Conservation (phyloP, 2,888 invertebrate genomes). For the Ditylenchus weischeri region DNA sequence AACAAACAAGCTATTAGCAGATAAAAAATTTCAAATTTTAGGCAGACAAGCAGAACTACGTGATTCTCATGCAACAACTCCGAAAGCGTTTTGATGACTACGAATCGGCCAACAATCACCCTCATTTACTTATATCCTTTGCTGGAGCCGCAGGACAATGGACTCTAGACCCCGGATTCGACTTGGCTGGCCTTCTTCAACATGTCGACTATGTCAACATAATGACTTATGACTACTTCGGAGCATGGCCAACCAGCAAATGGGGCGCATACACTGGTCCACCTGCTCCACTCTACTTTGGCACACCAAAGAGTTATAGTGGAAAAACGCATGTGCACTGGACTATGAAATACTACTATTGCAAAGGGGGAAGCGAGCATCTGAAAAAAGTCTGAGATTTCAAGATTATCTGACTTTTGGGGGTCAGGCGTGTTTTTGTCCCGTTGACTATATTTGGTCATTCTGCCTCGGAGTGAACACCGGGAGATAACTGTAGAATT, state of each 20-base stretch:
- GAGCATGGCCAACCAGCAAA: slow-evolving; percentile 21
- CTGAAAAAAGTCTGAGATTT: slow-evolving; percentile 29
- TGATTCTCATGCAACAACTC: slow-evolving; percentile 52
- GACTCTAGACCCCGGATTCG: slow-evolving; percentile 57
- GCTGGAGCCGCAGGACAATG: slow-evolving; percentile 58
- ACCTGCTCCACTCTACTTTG: slow-evolving; percentile 55
- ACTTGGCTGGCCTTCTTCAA: slow-evolving; percentile 48
- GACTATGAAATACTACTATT: slow-evolving; percentile 57
- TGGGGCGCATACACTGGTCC: slow-evolving; percentile 38
- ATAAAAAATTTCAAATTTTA: no score
- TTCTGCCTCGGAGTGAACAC: no score
- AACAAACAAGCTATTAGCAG: no score
- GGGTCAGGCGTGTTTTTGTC: no score
- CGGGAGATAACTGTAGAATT: no score
- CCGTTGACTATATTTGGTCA: no score
- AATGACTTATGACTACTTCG: slow-evolving; percentile 58
- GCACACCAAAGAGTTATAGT: slow-evolving; percentile 45
- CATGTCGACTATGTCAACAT: slow-evolving; percentile 57
- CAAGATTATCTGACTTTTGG: neutral
- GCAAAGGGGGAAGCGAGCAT: slow-evolving; percentile 37
- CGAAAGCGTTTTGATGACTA: slow-evolving; percentile 41
- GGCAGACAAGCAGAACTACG: slow-evolving; percentile 52
- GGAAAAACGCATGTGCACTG: slow-evolving; percentile 57
- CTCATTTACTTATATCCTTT: slow-evolving; percentile 47
- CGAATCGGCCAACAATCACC: slow-evolving; percentile 19